Evolutionary conservation across 2,113 vertebrate genomes (phyloP).

Genomic region (Albula goreensis): DNA sequence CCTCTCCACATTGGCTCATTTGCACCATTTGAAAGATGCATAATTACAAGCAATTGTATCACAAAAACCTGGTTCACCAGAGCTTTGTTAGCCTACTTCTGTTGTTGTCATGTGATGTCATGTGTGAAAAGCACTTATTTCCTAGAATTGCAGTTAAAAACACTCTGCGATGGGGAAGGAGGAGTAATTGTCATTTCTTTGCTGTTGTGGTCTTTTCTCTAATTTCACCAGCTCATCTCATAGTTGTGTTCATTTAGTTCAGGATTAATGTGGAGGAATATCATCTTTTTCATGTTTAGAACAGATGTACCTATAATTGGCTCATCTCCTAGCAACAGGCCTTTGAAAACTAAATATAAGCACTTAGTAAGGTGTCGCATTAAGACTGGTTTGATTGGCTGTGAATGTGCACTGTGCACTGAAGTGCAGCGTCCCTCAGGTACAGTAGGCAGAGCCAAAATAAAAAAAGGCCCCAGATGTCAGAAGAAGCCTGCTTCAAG

Average conservation of each 20-base stretch:
- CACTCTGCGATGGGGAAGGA: neutral
- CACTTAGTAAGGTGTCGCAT: constrained; percentile 55
- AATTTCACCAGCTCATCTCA: constrained; percentile 39
- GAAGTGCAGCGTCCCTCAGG: neutral
- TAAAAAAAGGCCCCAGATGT: neutral
- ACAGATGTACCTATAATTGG: constrained; percentile 62
- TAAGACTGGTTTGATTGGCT: constrained; percentile 25
- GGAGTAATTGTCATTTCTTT: neutral
- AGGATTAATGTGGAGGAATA: constrained; percentile 56
- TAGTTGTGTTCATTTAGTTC: constrained; percentile 49
- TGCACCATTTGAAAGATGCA: neutral
- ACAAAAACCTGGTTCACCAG: neutral
- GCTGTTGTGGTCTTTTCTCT: neutral
- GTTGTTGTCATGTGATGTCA: neutral
- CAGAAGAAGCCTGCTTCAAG: neutral
- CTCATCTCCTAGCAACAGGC: constrained; percentile 74
- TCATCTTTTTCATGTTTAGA: constrained; percentile 53
- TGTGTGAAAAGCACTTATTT: neutral
- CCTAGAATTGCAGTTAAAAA: neutral
- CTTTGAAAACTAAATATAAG: constrained; percentile 72
- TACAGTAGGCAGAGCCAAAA: neutral
- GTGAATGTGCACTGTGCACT: constrained; percentile 20
- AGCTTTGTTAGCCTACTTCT: neutral
- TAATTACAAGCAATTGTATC: neutral
- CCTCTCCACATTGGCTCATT: neutral